These are phyloP conservation scores for Watsonalla cultraria DNA, from an alignment of 2,888 invertebrate genomes.

Conservation along the genomic window DNA sequence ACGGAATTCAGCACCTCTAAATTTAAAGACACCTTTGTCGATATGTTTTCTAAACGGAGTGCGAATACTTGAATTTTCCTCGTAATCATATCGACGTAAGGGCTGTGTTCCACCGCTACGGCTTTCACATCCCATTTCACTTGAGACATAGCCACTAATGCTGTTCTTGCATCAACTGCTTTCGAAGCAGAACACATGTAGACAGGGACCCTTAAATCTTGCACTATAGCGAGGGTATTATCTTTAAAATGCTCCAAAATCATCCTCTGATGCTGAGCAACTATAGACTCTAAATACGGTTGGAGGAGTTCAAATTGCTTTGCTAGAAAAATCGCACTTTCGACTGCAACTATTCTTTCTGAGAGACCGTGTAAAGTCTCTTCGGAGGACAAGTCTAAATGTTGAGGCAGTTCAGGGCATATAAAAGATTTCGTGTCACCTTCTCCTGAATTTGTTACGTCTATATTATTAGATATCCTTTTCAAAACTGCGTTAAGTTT, in stretches of 20 bases:
- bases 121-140: slow-evolving; percentile 97
- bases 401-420: slow-evolving; percentile 46
- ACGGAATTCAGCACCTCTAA: slow-evolving; percentile 83
- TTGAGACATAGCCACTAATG: slow-evolving; percentile 91
- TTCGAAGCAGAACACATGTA: slow-evolving; percentile 92
- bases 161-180: slow-evolving; percentile 86
- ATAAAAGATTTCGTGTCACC: slow-evolving; percentile 43
- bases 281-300: slow-evolving; percentile 90
- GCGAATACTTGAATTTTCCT: slow-evolving; percentile 88
- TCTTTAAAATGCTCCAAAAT: slow-evolving; percentile 85
- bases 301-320: slow-evolving; percentile 92
- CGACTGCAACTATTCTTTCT: slow-evolving; percentile 93
- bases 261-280: slow-evolving; percentile 84
- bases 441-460: slow-evolving; percentile 45
- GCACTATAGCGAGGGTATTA: slow-evolving; percentile 85
- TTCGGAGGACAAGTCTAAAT: slow-evolving; percentile 61
- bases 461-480: slow-evolving; percentile 87
- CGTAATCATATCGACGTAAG: slow-evolving; percentile 89
- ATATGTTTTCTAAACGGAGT: slow-evolving; percentile 86
- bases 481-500: slow-evolving; percentile 87
- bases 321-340: slow-evolving; percentile 94
- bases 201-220: slow-evolving; percentile 89
- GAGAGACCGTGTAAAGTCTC: slow-evolving; percentile 89
- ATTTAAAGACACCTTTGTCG: slow-evolving; percentile 84
- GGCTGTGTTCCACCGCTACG: slow-evolving; percentile 95